Evolutionary conservation across 1,140 invertebrate species (phyloP).

Genomic region (Hyphantria cunea): DNA sequence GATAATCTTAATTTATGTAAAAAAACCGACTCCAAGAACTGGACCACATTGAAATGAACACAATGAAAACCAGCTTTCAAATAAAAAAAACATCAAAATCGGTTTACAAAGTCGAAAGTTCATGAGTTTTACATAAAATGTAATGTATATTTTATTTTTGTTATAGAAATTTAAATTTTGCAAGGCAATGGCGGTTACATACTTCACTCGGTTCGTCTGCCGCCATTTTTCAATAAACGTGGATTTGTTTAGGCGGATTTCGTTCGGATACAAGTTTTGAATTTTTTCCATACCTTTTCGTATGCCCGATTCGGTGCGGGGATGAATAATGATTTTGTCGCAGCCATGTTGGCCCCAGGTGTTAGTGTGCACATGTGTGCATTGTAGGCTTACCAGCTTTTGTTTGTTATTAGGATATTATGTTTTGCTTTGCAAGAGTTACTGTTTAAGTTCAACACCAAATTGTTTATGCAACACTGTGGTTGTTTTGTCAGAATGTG

Average conservation of each 20-base stretch:
- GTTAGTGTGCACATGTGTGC: slow-evolving; percentile 33
- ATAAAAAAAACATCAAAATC: too few species aligned
- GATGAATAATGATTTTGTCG: slow-evolving; percentile 48
- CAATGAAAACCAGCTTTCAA: too few species aligned
- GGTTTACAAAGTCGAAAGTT: too few species aligned
- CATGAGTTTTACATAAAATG: too few species aligned
- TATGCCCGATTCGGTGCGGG: slow-evolving; percentile 25
- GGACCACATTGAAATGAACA: too few species aligned
- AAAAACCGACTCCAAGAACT: too few species aligned
- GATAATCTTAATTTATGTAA: too few species aligned
- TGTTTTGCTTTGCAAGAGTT: too few species aligned
- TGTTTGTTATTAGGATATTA: neutral
- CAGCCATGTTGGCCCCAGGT: slow-evolving; percentile 41
- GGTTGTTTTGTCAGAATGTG: too few species aligned
- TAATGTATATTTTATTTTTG: too few species aligned
- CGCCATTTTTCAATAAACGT: slow-evolving; percentile 17
- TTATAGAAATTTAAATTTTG: slow-evolving; percentile 40
- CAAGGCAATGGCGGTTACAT: slow-evolving; percentile 36
- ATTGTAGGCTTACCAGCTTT: slow-evolving; percentile 23
- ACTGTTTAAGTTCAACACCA: neutral
- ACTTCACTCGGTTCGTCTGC: neutral
- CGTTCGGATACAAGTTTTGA: slow-evolving; percentile 29
- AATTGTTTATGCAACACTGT: neutral
- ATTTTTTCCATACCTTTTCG: slow-evolving; percentile 32
- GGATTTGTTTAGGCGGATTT: slow-evolving; percentile 31